phyloP scores from a whole-genome alignment of 2,113 vertebrate genomes.

The Oryzias melastigma region DNA sequence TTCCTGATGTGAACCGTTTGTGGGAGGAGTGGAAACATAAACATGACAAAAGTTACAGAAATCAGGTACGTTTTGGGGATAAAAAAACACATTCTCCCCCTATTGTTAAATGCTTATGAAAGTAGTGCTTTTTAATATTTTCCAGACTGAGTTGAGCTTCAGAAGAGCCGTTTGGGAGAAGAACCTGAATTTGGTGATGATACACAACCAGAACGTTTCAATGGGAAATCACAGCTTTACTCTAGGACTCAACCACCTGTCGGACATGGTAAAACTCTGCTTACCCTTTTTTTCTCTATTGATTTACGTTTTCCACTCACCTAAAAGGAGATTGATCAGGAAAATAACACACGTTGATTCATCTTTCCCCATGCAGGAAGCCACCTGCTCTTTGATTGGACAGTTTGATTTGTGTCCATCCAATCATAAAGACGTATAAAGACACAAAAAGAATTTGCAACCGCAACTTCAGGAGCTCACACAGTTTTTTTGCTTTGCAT shows the following conservation, averaged over 20 bases:
- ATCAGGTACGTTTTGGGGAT: slow-evolving; percentile 33
- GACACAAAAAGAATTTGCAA: too few species aligned
- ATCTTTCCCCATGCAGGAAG: too few species aligned
- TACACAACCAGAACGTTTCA: slow-evolving; percentile 82
- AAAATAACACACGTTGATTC: too few species aligned
- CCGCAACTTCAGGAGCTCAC: too few species aligned
- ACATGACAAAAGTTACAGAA: slow-evolving; percentile 55
- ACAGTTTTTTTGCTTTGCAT: too few species aligned
- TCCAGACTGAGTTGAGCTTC: slow-evolving; percentile 70
- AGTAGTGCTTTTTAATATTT: background rate
- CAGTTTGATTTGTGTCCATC: too few species aligned
- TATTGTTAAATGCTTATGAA: too few species aligned
- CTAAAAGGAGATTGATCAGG: too few species aligned
- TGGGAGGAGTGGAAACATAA: slow-evolving; percentile 65
- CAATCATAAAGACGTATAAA: too few species aligned
- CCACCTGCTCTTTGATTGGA: too few species aligned
- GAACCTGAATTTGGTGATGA: slow-evolving; percentile 73
- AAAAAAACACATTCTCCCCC: too few species aligned
- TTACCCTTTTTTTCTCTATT: background rate
- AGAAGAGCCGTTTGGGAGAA: slow-evolving; percentile 82
- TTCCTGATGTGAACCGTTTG: slow-evolving; percentile 9
- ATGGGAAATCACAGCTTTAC: slow-evolving; percentile 80
- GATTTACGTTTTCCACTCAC: background rate
- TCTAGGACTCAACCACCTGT: slow-evolving; percentile 83
- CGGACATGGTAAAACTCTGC: slow-evolving; percentile 80